Evolutionary conservation across 92 coral and sea anemone genomes (phyloP).

Genomic region (Virgularia gustaviana): DNA sequence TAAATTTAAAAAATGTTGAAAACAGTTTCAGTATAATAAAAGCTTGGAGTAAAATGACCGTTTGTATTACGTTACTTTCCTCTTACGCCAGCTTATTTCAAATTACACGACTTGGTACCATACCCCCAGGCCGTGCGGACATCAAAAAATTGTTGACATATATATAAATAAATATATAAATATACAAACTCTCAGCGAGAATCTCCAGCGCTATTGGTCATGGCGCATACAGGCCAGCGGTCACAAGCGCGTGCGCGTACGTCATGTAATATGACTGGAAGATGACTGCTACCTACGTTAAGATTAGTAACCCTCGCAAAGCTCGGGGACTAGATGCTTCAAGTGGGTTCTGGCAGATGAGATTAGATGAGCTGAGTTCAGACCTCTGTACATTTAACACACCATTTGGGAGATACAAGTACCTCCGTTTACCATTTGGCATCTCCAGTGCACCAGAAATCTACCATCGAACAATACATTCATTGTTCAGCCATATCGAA

Average conservation of each 20-base stretch:
- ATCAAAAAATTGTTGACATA: background rate
- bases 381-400: constrained; percentile 29
- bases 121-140: background rate
- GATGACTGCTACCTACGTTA: background rate
- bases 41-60: no score
- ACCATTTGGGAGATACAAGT: constrained; percentile 39
- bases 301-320: background rate
- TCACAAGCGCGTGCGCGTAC: no score
- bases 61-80: no score
- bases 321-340: background rate
- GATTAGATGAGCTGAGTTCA: background rate
- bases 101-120: background rate
- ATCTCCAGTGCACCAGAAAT: constrained; percentile 33
- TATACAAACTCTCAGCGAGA: no score
- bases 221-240: no score
- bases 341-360: constrained; percentile 35
- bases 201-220: no score
- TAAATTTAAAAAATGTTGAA: no score
- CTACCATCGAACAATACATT: constrained; percentile 31
- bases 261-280: no score
- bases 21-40: no score
- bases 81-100: background rate
- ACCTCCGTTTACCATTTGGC: constrained; percentile 32
- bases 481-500: constrained; percentile 33
- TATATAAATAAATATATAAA: no score